Percentiles rank a stretch among this genome's conserved stretches.
Conservation (phyloP, 1,140 invertebrate genomes). For the Zaprionus gabonicus region DNA sequence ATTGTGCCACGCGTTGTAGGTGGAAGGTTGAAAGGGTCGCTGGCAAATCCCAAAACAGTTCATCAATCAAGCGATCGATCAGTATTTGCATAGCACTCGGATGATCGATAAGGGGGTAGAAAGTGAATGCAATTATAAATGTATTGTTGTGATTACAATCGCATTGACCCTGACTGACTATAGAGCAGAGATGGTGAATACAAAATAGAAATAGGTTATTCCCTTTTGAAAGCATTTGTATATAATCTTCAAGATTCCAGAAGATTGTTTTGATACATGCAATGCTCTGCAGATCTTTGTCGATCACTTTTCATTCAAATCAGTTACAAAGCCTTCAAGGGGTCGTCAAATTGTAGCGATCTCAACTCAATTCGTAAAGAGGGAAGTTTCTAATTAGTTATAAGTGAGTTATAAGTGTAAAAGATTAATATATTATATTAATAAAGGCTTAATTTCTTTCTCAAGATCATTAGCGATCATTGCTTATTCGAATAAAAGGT, state of each 20-base stretch:
- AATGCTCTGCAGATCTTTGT: not conserved
- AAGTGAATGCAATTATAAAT: not conserved
- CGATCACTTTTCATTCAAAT: not conserved
- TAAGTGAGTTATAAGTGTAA: too few species aligned
- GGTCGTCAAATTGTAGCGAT: too few species aligned
- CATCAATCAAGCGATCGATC: conserved; percentile 40
- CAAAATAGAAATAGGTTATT: not conserved
- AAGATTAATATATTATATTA: too few species aligned
- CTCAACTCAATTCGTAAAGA: too few species aligned
- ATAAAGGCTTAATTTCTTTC: too few species aligned
- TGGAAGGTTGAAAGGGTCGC: conserved; percentile 9
- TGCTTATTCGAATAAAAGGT: too few species aligned
- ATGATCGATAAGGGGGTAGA: conserved; percentile 8
- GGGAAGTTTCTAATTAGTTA: too few species aligned
- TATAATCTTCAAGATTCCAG: not conserved
- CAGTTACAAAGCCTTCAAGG: not conserved
- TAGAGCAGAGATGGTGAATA: not conserved
- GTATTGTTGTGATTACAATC: not conserved
- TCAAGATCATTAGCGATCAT: too few species aligned
- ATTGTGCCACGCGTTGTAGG: conserved; percentile 28
- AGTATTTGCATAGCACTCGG: conserved; percentile 41
- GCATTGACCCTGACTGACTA: not conserved
- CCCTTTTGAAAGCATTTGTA: not conserved
- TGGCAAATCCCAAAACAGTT: conserved; percentile 6
- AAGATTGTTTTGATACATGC: not conserved